Evolutionary conservation across 2,113 vertebrate species (phyloP), one percentile per base, ranked within the genome.

Genomic region (Mormoops blainvillei): DNA sequence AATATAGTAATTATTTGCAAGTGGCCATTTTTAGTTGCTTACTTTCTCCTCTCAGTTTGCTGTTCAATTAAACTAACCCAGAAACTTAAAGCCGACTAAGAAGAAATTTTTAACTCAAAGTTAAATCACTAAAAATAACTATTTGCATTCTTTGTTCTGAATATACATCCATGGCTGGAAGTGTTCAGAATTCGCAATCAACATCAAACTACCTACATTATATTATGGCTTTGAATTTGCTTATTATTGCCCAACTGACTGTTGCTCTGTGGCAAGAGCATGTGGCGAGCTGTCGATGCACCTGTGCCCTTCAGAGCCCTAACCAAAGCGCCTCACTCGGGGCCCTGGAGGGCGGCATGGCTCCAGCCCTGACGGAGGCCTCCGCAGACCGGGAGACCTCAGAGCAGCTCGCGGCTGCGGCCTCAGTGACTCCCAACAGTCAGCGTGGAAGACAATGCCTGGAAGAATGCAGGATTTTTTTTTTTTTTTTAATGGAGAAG

Each of bases 11-110:
- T 7, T 89, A 43, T 74, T 86, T 94, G 54, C 5, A 92, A 94
- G 78, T 67, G 36, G 31, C n/a, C 58, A n/a, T 16, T 89, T 95
- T 96, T 92, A 92, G 56, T 13, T 54, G 28, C 36, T 92, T 83
- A 58, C 3, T 8, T 76, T 71, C 24, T 77, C 28, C 48, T 56
- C 28, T 76, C 65, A 33, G 11, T 76, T 92, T 90, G 31, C 8
- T 95, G 13, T 82, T 89, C 52, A 73, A 26, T 83, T 78, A 73
- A 94, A 70, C 63, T 63, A 70, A 73, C 43, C 2, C n/a, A 83
- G 68, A 83, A 94, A 87, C 12, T 61, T 89, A 67, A 87, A 89
- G 95, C 9, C 26, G 48, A 24, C 83, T 82, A 89, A 52, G 71
- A 83, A 14, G 48, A 10, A 92, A 52, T 87, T 85, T 88, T 88